Evolutionary conservation across 2,797 vertebrate species (phyloP).

Genomic region (Pseudomugil gertrudae): DNA sequence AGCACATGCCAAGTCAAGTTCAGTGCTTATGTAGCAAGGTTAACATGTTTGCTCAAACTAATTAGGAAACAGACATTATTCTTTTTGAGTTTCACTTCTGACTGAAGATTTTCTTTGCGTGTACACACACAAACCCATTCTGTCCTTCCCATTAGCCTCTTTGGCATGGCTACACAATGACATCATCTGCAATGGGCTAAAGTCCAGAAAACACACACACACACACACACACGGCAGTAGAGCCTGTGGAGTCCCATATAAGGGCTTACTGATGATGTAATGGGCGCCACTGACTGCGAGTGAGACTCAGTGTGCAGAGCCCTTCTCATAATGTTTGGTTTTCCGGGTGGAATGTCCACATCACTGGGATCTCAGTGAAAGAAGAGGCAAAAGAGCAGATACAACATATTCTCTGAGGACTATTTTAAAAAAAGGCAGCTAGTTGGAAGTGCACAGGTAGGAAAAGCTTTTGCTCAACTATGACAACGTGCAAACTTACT

Average conservation of each 20-base stretch:
- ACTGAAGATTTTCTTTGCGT: constrained; percentile 46
- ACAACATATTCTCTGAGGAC: constrained; percentile 58
- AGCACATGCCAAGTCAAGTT: constrained; percentile 29
- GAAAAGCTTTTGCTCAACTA: constrained; percentile 21
- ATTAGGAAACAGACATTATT: constrained; percentile 48
- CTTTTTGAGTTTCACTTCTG: constrained; percentile 44
- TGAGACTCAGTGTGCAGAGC: constrained; percentile 83
- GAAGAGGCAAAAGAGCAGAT: constrained; percentile 63
- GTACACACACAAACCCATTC: constrained; percentile 29
- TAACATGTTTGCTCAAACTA: constrained; percentile 49
- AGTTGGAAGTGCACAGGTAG: constrained; percentile 68
- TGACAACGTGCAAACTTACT: constrained; percentile 20
- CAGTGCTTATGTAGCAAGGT: constrained; percentile 13
- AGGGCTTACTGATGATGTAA: constrained; percentile 95
- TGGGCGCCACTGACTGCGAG: constrained; percentile 85
- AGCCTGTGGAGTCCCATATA: constrained; percentile 91
- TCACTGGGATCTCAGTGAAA: constrained; percentile 82
- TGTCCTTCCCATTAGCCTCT: constrained; percentile 81
- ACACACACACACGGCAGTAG: constrained; percentile 43
- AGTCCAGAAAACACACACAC: constrained; percentile 69
- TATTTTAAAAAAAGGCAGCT: constrained; percentile 45
- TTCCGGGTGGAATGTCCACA: constrained; percentile 91
- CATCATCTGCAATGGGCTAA: constrained; percentile 79
- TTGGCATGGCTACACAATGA: constrained; percentile 78
- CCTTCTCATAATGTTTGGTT: constrained; percentile 94